A percentile compares a stretch with the other conserved stretches of the same genome.
These are phyloP conservation scores for Oryzias javanicus DNA, from an alignment of 2,113 vertebrate genomes.

Conservation along the genomic window DNA sequence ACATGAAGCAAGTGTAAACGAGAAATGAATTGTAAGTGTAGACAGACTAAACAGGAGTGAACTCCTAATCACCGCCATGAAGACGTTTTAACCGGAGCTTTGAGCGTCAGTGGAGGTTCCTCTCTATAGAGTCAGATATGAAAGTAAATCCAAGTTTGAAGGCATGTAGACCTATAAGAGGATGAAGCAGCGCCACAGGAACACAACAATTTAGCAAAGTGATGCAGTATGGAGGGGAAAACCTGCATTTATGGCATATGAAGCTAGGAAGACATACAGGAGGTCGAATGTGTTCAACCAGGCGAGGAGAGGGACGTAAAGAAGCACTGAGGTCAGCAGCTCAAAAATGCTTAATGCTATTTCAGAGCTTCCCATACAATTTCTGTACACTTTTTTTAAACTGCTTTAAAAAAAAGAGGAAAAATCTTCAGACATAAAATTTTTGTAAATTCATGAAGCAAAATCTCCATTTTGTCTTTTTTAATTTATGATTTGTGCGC, in stretches of 20 bases:
- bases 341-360: no score
- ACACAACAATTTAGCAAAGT: neutral
- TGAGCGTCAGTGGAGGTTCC: neutral
- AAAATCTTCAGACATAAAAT: no score
- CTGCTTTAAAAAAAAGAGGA: no score
- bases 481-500: no score
- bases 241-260: neutral
- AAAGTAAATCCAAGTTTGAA: neutral
- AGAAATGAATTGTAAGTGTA: neutral
- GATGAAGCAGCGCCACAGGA: no score
- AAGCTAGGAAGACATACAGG: neutral
- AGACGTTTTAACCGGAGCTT: neutral
- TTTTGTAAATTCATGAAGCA: no score
- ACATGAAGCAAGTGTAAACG: neutral
- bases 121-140: neutral
- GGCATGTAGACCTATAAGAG: constrained; percentile 9
- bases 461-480: no score
- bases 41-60: neutral
- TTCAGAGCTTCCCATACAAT: no score
- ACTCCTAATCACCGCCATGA: neutral
- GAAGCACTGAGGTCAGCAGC: no score
- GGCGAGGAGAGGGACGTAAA: neutral
- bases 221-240: constrained; percentile 1
- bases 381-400: no score
- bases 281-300: neutral